phyloP scores from a whole-genome alignment of 64 coral and sea anemone species.

The Astreopora myriophthalma region DNA sequence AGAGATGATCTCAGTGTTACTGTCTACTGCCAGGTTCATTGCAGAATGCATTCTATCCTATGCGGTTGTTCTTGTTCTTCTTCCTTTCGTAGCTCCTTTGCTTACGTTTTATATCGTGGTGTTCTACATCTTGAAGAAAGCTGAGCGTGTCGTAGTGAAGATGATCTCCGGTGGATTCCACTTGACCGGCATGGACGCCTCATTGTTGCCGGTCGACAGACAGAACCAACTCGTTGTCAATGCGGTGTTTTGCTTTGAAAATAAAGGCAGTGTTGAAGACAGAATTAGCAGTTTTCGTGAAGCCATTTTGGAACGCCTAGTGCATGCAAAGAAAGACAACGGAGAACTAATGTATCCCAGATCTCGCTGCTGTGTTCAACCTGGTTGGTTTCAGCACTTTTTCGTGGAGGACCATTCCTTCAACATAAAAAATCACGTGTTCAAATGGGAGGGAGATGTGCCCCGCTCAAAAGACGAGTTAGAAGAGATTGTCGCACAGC shows the following conservation, averaged over 20 bases:
- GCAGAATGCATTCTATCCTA: no score
- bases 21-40: no score
- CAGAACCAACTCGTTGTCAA: slow-evolving; percentile 75
- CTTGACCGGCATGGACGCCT: slow-evolving; percentile 78
- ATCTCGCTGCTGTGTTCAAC: slow-evolving; percentile 39
- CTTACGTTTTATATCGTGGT: no score
- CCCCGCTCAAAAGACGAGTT: slow-evolving; percentile 84
- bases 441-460: slow-evolving; percentile 50
- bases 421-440: slow-evolving; percentile 83
- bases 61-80: no score
- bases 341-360: slow-evolving; percentile 74
- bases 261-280: slow-evolving; percentile 6
- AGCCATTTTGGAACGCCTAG: slow-evolving; percentile 53
- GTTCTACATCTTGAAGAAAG: no score
- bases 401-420: slow-evolving; percentile 82
- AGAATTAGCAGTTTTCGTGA: slow-evolving; percentile 41
- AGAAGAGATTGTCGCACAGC: slow-evolving; percentile 59
- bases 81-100: no score
- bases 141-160: no score
- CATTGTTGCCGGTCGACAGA: slow-evolving; percentile 64
- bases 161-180: no score
- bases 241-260: slow-evolving; percentile 4
- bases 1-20: no score
- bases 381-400: slow-evolving; percentile 93
- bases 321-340: slow-evolving; percentile 39